phyloP scores from a whole-genome alignment of 2,797 vertebrate species.

The Dallia pectoralis region DNA sequence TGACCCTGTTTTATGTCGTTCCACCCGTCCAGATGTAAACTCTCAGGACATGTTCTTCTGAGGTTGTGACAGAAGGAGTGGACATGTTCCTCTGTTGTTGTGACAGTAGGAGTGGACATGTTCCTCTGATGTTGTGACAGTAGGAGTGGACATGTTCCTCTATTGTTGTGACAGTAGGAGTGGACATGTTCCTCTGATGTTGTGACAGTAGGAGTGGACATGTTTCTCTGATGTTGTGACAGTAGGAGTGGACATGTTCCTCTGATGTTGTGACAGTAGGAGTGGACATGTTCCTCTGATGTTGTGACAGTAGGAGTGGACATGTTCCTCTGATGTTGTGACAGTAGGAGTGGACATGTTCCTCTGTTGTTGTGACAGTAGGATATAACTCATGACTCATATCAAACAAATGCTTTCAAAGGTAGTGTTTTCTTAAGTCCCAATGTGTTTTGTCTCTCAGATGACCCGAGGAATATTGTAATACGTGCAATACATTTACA shows the following conservation, averaged over 20 bases:
- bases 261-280: no score
- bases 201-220: background rate
- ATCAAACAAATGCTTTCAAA: background rate
- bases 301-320: no score
- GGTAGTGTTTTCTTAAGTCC: no score
- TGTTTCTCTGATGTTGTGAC: conserved; percentile 15
- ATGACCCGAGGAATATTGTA: no score
- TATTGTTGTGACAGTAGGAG: conserved; percentile 23
- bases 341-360: background rate
- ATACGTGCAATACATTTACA: no score
- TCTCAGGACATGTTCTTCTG: background rate
- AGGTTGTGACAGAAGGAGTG: conserved; percentile 1
- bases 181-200: no score
- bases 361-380: conserved; percentile 19
- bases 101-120: no score
- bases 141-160: conserved; percentile 4
- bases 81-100: conserved; percentile 12
- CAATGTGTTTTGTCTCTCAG: no score
- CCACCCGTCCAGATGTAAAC: background rate
- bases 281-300: conserved; percentile 11
- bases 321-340: no score
- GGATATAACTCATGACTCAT: no score
- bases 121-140: no score
- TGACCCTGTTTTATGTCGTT: background rate
- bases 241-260: no score